Conservation (phyloP, 2,797 vertebrate species). For the Sebastes dallii region DNA sequence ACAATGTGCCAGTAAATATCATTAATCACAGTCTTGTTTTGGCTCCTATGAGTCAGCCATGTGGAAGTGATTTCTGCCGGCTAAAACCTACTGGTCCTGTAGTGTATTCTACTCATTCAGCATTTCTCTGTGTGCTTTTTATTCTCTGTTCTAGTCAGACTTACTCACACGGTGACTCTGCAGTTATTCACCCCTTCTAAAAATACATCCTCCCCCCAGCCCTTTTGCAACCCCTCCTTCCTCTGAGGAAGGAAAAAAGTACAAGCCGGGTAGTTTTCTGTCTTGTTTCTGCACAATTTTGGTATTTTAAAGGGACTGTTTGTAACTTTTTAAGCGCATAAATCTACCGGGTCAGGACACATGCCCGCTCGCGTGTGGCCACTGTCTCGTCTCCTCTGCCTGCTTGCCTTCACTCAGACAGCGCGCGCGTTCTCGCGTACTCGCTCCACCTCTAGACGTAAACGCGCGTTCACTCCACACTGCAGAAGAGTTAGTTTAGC, state of each 20-base stretch:
- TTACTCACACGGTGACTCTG: slow-evolving; percentile 61
- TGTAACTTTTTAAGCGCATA: too few species aligned
- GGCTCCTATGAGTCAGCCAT: slow-evolving; percentile 61
- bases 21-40: slow-evolving; percentile 69
- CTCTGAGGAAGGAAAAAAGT: slow-evolving; percentile 16
- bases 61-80: slow-evolving; percentile 72
- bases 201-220: slow-evolving; percentile 43
- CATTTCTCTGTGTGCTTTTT: slow-evolving; percentile 35
- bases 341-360: too few species aligned
- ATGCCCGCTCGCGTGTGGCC: too few species aligned
- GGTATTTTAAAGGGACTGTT: too few species aligned
- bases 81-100: slow-evolving; percentile 26
- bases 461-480: too few species aligned
- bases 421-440: too few species aligned
- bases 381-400: too few species aligned
- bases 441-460: too few species aligned
- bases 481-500: too few species aligned
- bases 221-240: background rate
- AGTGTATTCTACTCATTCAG: slow-evolving; percentile 25
- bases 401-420: too few species aligned
- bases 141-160: slow-evolving; percentile 51
- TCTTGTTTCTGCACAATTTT: too few species aligned
- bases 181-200: slow-evolving; percentile 66
- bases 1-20: slow-evolving; percentile 68
- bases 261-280: background rate